These are phyloP conservation scores for Calonectris borealis DNA, from an alignment of 2,113 vertebrate species.

Conservation along the genomic window DNA sequence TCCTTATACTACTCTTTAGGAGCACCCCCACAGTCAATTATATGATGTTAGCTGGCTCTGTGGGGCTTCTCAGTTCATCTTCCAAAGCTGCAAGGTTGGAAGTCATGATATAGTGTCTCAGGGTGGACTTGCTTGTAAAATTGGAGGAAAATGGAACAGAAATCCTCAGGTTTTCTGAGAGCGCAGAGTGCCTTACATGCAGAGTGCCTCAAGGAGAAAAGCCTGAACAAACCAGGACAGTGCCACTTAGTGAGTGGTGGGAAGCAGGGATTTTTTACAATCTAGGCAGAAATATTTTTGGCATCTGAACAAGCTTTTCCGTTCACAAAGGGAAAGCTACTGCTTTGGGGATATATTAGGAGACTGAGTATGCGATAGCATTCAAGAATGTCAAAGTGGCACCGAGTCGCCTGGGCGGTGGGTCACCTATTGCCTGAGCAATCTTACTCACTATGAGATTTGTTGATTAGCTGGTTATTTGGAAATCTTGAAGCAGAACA, in stretches of 20 bases:
- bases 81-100: neutral
- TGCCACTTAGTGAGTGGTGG: neutral
- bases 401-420: rapidly evolving
- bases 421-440: neutral
- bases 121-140: neutral
- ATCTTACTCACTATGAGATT: neutral
- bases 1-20: neutral
- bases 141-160: neutral
- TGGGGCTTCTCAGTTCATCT: neutral
- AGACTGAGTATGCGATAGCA: neutral
- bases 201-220: neutral
- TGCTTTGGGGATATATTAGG: neutral
- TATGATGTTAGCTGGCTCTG: neutral
- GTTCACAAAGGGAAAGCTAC: neutral
- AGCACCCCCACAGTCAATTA: neutral
- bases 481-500: neutral
- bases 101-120: neutral
- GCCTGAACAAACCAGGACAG: neutral
- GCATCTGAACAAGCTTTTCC: neutral
- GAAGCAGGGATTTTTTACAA: neutral
- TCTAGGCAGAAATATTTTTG: neutral
- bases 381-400: neutral
- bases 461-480: neutral
- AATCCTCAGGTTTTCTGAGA: neutral
- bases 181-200: neutral